Evolutionary conservation across 1,140 invertebrate genomes (phyloP), one percentile per base, ranked within the genome.

Genomic region (Bombus cullumanus): DNA sequence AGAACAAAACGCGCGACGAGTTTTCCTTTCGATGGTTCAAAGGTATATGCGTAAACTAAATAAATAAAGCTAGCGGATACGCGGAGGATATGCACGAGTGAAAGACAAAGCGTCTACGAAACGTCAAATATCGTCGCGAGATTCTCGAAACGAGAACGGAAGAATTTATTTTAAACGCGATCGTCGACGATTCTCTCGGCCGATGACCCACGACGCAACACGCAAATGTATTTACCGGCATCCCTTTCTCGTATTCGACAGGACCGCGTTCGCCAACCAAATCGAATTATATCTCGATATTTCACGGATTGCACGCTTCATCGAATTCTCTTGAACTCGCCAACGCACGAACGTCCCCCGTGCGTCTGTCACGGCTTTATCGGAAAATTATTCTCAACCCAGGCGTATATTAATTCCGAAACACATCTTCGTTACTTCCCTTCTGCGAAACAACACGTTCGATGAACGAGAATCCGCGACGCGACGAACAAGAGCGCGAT

Each of bases 261-360:
- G 4, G 47, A 13, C 53, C 68, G 25, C 13, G 28, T 64, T 77
- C 75, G 34, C 22, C 22, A 5, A 59, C 41, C 28, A 75, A 89
- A 85, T 81, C 86, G 71, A 86, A 79, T 88, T 82, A 86, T 66
- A 53, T 53, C 66, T 41, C 53, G 73, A 73, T 86, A 77, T 83
- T 83, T 72, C 41, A 12, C 66, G 37, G 66, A 43, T 62, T n/a
- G n/a, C 66, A n/a, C n/a, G 81, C 59, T 83, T 53, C 73, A 53
- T 83, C 72, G 72, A 77, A 68, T 53, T 47, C 73, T 3, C 62
- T 53, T 10, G 25, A 39, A 53, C 25, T 77, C 73, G 22, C 9
- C 12, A 22, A 47, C 41, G 59, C 43, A 31, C 22, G 28, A 41
- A 73, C 28, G 28, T 34, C 10, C 34, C 2, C 18, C 0, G 31